A percentile compares a stretch with the other conserved stretches of the same genome.
Evolutionary conservation across 2,888 invertebrate genomes (phyloP).

Genomic region (Ennomos fuscantarius): DNA sequence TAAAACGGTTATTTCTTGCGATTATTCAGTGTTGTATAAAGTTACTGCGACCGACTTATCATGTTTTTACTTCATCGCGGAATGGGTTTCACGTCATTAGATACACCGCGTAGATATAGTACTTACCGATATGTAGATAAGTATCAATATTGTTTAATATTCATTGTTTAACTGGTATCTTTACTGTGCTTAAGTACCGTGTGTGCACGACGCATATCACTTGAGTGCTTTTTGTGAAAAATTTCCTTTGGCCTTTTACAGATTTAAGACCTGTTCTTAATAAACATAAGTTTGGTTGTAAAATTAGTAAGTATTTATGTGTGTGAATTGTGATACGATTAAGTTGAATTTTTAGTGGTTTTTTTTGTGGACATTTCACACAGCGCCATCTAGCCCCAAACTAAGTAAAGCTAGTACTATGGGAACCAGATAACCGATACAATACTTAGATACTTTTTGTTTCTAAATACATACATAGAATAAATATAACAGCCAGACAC

Average conservation of each 20-base stretch:
- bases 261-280: conserved; percentile 9
- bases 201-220: conserved; percentile 34
- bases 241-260: not conserved
- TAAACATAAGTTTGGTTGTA: too few species aligned
- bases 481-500: too few species aligned
- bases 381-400: too few species aligned
- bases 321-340: too few species aligned
- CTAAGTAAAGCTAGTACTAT: too few species aligned
- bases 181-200: conserved; percentile 1
- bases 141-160: conserved; percentile 47
- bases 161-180: conserved; percentile 49
- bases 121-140: conserved; percentile 40
- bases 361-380: too few species aligned
- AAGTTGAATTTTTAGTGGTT: too few species aligned
- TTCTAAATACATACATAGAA: too few species aligned
- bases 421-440: too few species aligned
- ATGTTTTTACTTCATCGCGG: conserved; percentile 59
- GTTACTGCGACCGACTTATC: conserved; percentile 62
- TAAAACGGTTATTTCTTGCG: conserved; percentile 77
- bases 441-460: too few species aligned
- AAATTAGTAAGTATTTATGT: too few species aligned
- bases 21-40: conserved; percentile 75
- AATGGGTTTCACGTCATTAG: conserved; percentile 75
- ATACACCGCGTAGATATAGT: conserved; percentile 44
- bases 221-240: conserved; percentile 28